Percentiles rank a stretch among this genome's conserved stretches.
Evolutionary conservation across 2,113 vertebrate species (phyloP).

Genomic region (Cyphotilapia sp.): DNA sequence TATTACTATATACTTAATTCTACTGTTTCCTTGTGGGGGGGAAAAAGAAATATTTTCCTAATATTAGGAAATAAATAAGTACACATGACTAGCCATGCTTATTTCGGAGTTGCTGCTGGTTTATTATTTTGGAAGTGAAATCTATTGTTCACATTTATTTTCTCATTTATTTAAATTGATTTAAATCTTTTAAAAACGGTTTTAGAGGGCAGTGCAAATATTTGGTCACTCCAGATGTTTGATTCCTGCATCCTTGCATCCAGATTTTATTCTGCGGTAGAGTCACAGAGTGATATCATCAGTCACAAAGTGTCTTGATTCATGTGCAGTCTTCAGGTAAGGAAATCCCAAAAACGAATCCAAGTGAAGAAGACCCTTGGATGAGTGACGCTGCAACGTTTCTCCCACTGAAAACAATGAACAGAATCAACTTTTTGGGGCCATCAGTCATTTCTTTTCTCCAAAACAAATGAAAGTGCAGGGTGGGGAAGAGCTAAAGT

Average conservation of each 20-base stretch:
- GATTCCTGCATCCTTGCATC: neutral
- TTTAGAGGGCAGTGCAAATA: neutral
- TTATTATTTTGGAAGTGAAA: neutral
- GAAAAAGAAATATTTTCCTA: neutral
- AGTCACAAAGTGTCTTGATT: neutral
- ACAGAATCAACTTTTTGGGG: neutral
- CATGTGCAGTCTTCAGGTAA: neutral
- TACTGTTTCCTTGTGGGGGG: neutral
- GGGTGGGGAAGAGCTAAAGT: neutral
- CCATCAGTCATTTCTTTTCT: neutral
- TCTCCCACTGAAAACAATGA: neutral
- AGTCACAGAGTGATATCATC: neutral
- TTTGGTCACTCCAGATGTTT: neutral
- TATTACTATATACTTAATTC: neutral
- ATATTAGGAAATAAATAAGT: neutral
- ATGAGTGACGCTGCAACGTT: neutral
- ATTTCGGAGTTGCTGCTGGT: neutral
- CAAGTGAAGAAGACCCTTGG: neutral
- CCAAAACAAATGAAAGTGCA: neutral
- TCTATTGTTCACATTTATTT: neutral
- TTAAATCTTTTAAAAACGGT: neutral
- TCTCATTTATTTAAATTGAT: neutral
- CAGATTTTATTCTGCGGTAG: neutral
- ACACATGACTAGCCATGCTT: neutral
- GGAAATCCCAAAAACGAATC: neutral